Evolutionary conservation across 2,797 vertebrate species (phyloP).

Genomic region (Ibycter americanus): DNA sequence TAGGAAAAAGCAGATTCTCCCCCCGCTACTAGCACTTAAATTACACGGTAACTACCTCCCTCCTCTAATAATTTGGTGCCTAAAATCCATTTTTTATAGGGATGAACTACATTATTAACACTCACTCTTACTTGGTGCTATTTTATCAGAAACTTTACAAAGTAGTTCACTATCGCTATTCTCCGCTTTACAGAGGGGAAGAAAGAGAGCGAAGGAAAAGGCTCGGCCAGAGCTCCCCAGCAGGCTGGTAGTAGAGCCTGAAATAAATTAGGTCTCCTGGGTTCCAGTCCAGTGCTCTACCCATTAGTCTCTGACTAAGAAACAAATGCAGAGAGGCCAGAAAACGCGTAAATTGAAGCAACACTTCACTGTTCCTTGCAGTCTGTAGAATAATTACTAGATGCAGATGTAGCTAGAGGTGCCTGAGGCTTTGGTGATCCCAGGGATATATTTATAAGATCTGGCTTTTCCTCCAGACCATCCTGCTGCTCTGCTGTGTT

Average conservation of each 20-base stretch:
- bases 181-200: neutral
- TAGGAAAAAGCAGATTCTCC: neutral
- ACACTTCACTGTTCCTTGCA: neutral
- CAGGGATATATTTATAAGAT: neutral
- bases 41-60: accelerated
- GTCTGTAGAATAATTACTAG: conserved; percentile 27
- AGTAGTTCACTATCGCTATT: neutral
- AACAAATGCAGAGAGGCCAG: conserved; percentile 45
- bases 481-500: neutral
- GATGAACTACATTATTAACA: neutral
- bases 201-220: neutral
- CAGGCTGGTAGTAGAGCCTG: conserved; percentile 4
- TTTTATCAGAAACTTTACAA: conserved; percentile 32
- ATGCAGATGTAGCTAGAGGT: conserved; percentile 2
- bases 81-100: neutral
- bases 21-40: neutral
- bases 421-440: conserved; percentile 12
- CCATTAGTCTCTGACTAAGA: conserved; percentile 63
- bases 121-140: neutral
- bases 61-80: neutral
- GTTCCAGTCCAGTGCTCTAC: conserved; percentile 48
- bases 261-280: conserved; percentile 64
- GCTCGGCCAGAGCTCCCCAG: neutral
- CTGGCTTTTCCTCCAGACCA: neutral
- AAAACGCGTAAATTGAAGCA: conserved; percentile 40